phyloP scores from a whole-genome alignment of 1,140 invertebrate genomes.

The Dinoponera quadriceps region DNA sequence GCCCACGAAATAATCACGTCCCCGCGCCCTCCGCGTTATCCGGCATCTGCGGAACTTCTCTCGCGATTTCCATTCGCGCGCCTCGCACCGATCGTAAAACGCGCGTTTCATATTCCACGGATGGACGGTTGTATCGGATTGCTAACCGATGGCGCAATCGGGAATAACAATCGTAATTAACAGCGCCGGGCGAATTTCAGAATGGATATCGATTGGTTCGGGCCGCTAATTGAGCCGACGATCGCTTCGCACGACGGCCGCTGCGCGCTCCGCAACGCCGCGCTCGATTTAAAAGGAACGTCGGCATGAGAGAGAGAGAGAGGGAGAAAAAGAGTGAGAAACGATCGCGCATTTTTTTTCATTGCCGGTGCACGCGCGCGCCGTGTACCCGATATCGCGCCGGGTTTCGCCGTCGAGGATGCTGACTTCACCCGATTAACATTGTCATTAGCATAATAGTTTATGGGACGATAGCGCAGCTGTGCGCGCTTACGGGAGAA shows the following conservation, averaged over 20 bases:
- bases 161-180: conserved; percentile 24
- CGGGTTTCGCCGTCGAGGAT: conserved; percentile 29
- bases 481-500: conserved; percentile 49
- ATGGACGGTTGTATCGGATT: background rate
- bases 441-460: conserved; percentile 72
- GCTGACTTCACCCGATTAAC: conserved; percentile 67
- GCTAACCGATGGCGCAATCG: background rate
- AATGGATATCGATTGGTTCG: background rate
- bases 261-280: background rate
- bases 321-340: too few relatives aligned
- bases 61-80: conserved; percentile 6
- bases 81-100: conserved; percentile 24
- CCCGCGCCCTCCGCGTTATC: too few relatives aligned
- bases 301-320: background rate
- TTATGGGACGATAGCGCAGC: conserved; percentile 58
- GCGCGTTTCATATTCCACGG: conserved; percentile 7
- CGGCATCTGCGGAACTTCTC: conserved; percentile 9
- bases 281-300: background rate
- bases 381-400: conserved; percentile 42
- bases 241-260: background rate
- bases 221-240: conserved; percentile 14
- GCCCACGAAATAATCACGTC: conserved; percentile 20
- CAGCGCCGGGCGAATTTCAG: background rate
- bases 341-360: background rate
- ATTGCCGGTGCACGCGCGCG: background rate